A percentile compares a stretch with the other conserved stretches of the same genome.
Evolutionary conservation across 2,113 vertebrate species (phyloP).

Genomic region (human (Homo sapiens)): GRCh38 chr18:64186501-64187000

Average conservation of each 20-base stretch:
- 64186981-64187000: neutral
- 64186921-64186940: conserved; percentile 12
- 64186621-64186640: conserved; percentile 45
- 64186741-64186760: conserved; percentile 27
- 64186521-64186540: too few relatives aligned
- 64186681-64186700: conserved; percentile 58
- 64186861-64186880: conserved; percentile 59
- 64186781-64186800: conserved; percentile 56
- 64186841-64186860: conserved; percentile 46
- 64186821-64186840: conserved; percentile 56
- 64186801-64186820: conserved; percentile 58
- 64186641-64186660: conserved; percentile 34
- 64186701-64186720: conserved; percentile 49
- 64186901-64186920: neutral
- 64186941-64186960: neutral
- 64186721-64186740: conserved; percentile 38
- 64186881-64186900: conserved; percentile 52
- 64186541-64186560: too few relatives aligned
- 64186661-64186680: neutral
- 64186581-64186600: neutral
- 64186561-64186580: too few relatives aligned
- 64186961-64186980: neutral
- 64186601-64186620: conserved; percentile 52
- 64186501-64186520: too few relatives aligned
- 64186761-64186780: conserved; percentile 57